Conservation (phyloP, 2,113 vertebrate genomes). For the Cromileptes altivelis region DNA sequence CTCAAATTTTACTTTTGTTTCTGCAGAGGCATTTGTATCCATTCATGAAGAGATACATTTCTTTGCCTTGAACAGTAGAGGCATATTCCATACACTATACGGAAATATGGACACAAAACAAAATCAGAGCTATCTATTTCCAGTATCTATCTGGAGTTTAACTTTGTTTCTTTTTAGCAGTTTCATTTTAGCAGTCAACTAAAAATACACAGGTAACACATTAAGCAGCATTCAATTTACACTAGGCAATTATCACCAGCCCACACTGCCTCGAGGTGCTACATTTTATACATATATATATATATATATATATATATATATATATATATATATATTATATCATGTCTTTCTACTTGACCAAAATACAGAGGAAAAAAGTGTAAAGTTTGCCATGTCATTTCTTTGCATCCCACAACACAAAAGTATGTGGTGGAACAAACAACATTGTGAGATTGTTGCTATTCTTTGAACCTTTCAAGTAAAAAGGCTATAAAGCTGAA, state of each 20-base stretch:
- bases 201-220: constrained; percentile 33
- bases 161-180: constrained; percentile 1
- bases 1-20: too few relatives aligned
- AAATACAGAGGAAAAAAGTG: background rate
- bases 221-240: constrained; percentile 2
- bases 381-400: background rate
- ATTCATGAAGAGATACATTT: too few relatives aligned
- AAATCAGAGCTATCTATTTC: background rate
- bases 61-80: too few relatives aligned
- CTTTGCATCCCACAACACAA: constrained; percentile 4
- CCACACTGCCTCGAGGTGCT: constrained; percentile 24
- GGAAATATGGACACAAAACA: too few relatives aligned
- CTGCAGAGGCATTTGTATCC: too few relatives aligned
- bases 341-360: background rate
- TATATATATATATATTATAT: background rate
- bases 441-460: background rate
- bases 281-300: background rate
- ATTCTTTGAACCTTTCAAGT: constrained; percentile 2
- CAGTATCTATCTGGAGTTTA: background rate
- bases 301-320: background rate
- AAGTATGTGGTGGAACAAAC: background rate
- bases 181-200: constrained; percentile 20
- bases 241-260: constrained; percentile 49
- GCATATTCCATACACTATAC: too few relatives aligned
- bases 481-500: background rate